Conservation (phyloP, 2,113 vertebrate genomes). For the Heliornis fulica region DNA sequence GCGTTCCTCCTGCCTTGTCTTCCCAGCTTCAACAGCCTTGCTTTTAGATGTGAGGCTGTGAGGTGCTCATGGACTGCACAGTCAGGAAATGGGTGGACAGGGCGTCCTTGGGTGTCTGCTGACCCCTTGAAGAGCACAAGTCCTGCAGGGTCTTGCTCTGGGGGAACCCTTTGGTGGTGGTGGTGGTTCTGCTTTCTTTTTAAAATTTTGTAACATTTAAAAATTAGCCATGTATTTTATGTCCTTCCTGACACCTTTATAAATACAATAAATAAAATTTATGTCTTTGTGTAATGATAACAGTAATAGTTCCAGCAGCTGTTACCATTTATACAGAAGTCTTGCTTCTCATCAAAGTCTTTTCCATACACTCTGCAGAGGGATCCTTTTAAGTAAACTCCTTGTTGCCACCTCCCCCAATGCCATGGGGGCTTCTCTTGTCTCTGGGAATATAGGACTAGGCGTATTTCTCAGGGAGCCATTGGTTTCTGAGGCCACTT, state of each 20-base stretch:
- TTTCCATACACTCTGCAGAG: background rate
- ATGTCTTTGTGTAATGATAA: background rate
- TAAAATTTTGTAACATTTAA: background rate
- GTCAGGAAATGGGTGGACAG: background rate
- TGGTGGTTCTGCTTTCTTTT: background rate
- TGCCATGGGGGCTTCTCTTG: background rate
- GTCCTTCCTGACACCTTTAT: background rate
- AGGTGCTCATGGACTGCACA: background rate
- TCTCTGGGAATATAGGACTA: background rate
- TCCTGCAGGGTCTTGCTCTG: background rate
- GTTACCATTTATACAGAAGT: background rate
- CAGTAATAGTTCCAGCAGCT: background rate
- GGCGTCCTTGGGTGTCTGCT: background rate
- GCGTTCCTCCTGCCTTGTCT: background rate
- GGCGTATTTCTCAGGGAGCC: background rate
- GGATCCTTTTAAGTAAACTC: background rate
- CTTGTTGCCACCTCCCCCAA: background rate
- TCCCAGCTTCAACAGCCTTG: background rate
- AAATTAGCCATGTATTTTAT: background rate
- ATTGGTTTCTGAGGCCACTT: background rate
- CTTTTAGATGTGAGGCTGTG: background rate
- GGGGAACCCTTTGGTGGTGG: fast-evolving
- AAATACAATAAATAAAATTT: background rate
- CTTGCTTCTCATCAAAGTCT: background rate
- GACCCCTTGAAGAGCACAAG: background rate